A percentile compares a stretch with the other conserved stretches of the same genome.
These are phyloP conservation scores for Amphimallon solstitiale DNA, from an alignment of 2,888 invertebrate species.

Conservation along the genomic window DNA sequence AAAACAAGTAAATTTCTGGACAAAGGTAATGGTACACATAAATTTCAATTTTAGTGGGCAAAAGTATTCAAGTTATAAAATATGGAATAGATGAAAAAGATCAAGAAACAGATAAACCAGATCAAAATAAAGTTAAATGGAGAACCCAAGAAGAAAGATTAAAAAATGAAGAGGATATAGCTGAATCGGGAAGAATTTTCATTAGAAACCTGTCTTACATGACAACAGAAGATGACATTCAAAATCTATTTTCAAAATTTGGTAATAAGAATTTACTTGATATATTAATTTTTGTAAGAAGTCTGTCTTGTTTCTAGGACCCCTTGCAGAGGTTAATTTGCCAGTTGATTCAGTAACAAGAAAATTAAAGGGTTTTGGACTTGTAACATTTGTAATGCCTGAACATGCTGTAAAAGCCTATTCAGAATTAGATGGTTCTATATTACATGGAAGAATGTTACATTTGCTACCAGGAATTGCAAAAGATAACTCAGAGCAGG, in stretches of 20 bases:
- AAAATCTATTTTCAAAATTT: conserved; percentile 82
- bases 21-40: too few relatives aligned
- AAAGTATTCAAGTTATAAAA: conserved; percentile 68
- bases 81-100: conserved; percentile 58
- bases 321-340: conserved; percentile 85
- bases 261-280: conserved; percentile 67
- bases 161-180: conserved; percentile 80
- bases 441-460: conserved; percentile 91
- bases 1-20: too few relatives aligned
- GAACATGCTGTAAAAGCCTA: conserved; percentile 94
- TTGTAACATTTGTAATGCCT: conserved; percentile 91
- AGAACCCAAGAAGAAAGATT: conserved; percentile 71
- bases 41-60: conserved; percentile 64
- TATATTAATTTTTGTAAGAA: not conserved
- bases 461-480: conserved; percentile 90
- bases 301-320: conserved; percentile 67
- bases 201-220: conserved; percentile 90
- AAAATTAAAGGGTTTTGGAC: conserved; percentile 92
- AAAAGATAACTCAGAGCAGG: conserved; percentile 64
- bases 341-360: conserved; percentile 87
- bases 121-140: conserved; percentile 66
- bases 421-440: conserved; percentile 87
- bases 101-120: conserved; percentile 46
- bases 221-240: conserved; percentile 86
- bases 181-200: conserved; percentile 92